Evolutionary conservation across 2,797 vertebrate genomes (phyloP), one percentile per base, ranked within the genome.

Genomic region (Varecia variegata): DNA sequence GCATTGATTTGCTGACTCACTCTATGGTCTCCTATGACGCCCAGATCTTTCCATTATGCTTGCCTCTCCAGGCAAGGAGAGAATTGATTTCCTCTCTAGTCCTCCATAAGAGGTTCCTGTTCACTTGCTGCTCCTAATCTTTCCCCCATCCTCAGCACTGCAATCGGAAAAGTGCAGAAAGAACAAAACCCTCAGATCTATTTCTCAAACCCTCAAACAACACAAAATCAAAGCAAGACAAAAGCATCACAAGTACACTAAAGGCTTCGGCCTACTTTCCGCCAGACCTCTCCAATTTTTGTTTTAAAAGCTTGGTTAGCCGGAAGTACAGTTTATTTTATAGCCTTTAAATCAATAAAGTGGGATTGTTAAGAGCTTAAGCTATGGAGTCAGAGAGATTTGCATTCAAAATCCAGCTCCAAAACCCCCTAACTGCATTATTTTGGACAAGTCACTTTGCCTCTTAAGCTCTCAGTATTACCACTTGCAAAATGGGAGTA

Each of bases 1-100:
- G 81, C 97, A 96, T 95, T 88, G 97, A 97, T 97, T 96, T 94
- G 94, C 95, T 97, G 97, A 97, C 96, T 97, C 97, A 97, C 77
- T 96, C 93, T 92, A 74, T 83, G 84, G 77, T 96, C 88, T 96
- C 95, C 95, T 95, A 84, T 96, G 94, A 97, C 1, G 23, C 90
- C 88, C 85, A 96, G 93, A 76, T 93, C 85, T 84, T 97, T 97
- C 88, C 77, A 96, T 96, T 98, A 94, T 90, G 94, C 88, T 93
- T 94, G 85, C 93, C 73, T 96, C 97, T 96, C 81, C 92, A 97
- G 95, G 90, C 95, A 97, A 85, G 82, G 47, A 96, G 82, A 97
- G 88, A 93, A 96, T 95, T 93, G 94, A 96, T 97, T 97, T 96
- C 71, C 85, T 94, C 90, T 95, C 81, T 68, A 82, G 74, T 45